These are phyloP conservation scores for Falcaria lacertinaria DNA, from an alignment of 2,888 invertebrate species.

Conservation along the genomic window DNA sequence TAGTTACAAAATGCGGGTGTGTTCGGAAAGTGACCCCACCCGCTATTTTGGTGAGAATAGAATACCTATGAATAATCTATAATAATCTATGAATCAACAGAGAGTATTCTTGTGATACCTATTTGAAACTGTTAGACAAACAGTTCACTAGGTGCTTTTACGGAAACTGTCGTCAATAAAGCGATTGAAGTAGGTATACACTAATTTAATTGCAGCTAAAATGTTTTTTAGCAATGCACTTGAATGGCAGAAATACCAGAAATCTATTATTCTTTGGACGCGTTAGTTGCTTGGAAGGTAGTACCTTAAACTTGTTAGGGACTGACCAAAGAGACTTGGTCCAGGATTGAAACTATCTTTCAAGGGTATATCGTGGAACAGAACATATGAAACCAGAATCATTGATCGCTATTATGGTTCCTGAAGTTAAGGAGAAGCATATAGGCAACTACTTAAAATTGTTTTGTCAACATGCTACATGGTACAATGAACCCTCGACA, in stretches of 20 bases:
- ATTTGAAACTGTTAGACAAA: background rate
- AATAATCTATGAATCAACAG: slow-evolving; percentile 17
- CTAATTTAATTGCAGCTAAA: too few species aligned
- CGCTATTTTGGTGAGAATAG: slow-evolving; percentile 16
- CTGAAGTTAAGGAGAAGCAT: background rate
- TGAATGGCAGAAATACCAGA: too few species aligned
- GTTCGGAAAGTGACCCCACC: slow-evolving; percentile 50
- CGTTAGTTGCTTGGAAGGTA: too few species aligned
- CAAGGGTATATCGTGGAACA: background rate
- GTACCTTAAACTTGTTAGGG: too few species aligned
- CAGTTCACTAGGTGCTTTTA: too few species aligned
- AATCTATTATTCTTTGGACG: too few species aligned
- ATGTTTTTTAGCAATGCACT: too few species aligned
- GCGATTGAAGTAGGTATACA: too few species aligned
- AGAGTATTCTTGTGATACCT: background rate
- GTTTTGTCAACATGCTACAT: background rate
- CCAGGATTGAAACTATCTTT: too few species aligned
- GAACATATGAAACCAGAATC: background rate
- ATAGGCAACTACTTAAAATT: too few species aligned
- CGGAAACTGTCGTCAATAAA: too few species aligned
- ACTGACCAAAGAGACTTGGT: too few species aligned
- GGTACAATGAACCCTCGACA: slow-evolving; percentile 7
- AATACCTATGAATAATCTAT: slow-evolving; percentile 10
- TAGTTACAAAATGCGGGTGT: slow-evolving; percentile 41
- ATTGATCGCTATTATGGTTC: background rate